These are phyloP conservation scores for Drosophila putrida DNA, from an alignment of 2,888 invertebrate genomes.

Conservation along the genomic window DNA sequence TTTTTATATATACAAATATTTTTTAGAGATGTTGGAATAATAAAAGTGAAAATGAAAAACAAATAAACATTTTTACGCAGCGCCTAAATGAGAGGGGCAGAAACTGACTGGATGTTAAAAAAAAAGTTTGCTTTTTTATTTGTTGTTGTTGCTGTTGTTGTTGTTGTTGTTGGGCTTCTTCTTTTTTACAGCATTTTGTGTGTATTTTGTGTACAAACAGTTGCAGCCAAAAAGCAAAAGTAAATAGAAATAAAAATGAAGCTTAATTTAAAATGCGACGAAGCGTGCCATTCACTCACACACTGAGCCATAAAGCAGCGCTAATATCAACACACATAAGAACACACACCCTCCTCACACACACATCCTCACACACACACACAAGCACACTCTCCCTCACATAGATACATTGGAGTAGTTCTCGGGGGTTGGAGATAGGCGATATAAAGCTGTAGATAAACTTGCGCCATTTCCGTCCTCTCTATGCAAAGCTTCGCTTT, in stretches of 20 bases:
- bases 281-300: constrained; percentile 64
- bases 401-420: constrained; percentile 15
- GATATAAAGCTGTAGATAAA: constrained; percentile 75
- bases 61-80: constrained; percentile 49
- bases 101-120: constrained; percentile 51
- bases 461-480: constrained; percentile 62
- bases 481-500: constrained; percentile 66
- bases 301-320: constrained; percentile 63
- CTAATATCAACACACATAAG: constrained; percentile 63
- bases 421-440: constrained; percentile 9
- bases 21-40: constrained; percentile 62
- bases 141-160: constrained; percentile 14
- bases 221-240: constrained; percentile 63
- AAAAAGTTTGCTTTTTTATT: constrained; percentile 34
- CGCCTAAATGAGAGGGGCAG: background rate
- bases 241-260: constrained; percentile 79
- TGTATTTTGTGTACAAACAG: constrained; percentile 50
- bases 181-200: constrained; percentile 14
- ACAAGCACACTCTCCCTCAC: constrained; percentile 5
- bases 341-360: constrained; percentile 1
- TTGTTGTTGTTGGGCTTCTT: background rate
- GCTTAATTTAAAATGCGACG: constrained; percentile 82
- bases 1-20: constrained; percentile 28
- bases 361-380: constrained; percentile 43
- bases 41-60: constrained; percentile 74